Evolutionary conservation across 2,888 invertebrate genomes (phyloP), one percentile per base, ranked within the genome.

Genomic region (Lepidonotus clava): DNA sequence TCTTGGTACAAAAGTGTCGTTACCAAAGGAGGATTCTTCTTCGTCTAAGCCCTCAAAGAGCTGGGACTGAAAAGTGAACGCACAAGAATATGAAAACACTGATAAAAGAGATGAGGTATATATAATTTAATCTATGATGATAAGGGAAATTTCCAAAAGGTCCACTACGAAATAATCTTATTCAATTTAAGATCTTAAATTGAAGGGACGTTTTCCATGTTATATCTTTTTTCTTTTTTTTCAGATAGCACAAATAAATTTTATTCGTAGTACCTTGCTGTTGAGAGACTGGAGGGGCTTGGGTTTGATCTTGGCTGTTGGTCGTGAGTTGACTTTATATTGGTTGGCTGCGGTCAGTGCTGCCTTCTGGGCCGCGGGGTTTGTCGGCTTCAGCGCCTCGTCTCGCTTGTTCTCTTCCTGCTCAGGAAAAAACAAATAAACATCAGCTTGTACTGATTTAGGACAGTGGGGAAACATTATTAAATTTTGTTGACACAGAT

Each of bases 11-110:
- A 95, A 95, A 8, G 94, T 93, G 88, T 95, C 95, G 77, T 91
- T 92, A 11, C 93, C 92, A 88, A 93, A 92, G 84, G 92, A 92
- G 77, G 92, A 92, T 76, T 92, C 93, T 71, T 97, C 97, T 14
- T 96, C 96, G 91, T 98, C 97, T 0, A 98, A 94, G 0, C 98
- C 98, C 92, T 98, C 98, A 94, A 98, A 98, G 0, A 98, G 89
- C 90, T 87, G 87, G 6, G 86, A 51, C 89, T 89, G 84, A 14
- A 85, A 21, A 34, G 21, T n/a, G 28, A 14, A n/a, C n/a, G n/a
- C n/a, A n/a, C n/a, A n/a, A n/a, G n/a, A n/a, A n/a, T n/a, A n/a
- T n/a, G n/a, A n/a, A n/a, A n/a, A n/a, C n/a, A n/a, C n/a, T n/a
- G n/a, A n/a, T n/a, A n/a, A n/a, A n/a, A n/a, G n/a, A n/a, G n/a